These are phyloP conservation scores for Chunga burmeisteri DNA, from an alignment of 2,113 vertebrate species.

Conservation along the genomic window DNA sequence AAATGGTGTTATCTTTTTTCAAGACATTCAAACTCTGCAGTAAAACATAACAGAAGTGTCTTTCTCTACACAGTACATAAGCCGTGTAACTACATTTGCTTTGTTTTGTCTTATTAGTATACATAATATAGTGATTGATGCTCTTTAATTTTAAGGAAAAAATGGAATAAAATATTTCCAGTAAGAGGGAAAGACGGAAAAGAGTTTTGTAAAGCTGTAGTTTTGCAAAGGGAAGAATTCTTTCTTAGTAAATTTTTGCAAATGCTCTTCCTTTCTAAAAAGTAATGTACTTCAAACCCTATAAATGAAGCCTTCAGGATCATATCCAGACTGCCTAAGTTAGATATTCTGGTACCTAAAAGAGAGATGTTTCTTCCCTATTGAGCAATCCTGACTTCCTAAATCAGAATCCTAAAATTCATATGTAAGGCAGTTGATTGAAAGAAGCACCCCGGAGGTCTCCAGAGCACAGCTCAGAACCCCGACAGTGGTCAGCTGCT, in stretches of 20 bases:
- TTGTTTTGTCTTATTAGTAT: not conserved
- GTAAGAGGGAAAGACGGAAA: not conserved
- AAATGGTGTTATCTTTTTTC: not conserved
- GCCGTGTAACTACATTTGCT: not conserved
- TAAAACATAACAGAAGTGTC: not conserved
- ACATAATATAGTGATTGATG: not conserved
- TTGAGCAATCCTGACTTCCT: not conserved
- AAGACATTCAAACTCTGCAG: not conserved
- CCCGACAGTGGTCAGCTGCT: rapidly evolving
- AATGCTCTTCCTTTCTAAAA: not conserved
- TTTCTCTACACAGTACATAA: not conserved
- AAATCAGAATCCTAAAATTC: not conserved
- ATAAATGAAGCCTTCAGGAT: not conserved
- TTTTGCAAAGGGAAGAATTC: not conserved
- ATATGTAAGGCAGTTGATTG: rapidly evolving
- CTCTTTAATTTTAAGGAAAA: not conserved
- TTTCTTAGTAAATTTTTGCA: not conserved
- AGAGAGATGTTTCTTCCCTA: not conserved
- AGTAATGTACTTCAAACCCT: not conserved
- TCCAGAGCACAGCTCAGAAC: not conserved
- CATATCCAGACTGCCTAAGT: not conserved
- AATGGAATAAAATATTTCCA: not conserved
- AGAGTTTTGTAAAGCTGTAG: not conserved
- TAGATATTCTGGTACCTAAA: not conserved
- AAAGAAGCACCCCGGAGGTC: not conserved